These are phyloP conservation scores for Bombus confusus DNA, from an alignment of 1,140 invertebrate species.

Conservation along the genomic window DNA sequence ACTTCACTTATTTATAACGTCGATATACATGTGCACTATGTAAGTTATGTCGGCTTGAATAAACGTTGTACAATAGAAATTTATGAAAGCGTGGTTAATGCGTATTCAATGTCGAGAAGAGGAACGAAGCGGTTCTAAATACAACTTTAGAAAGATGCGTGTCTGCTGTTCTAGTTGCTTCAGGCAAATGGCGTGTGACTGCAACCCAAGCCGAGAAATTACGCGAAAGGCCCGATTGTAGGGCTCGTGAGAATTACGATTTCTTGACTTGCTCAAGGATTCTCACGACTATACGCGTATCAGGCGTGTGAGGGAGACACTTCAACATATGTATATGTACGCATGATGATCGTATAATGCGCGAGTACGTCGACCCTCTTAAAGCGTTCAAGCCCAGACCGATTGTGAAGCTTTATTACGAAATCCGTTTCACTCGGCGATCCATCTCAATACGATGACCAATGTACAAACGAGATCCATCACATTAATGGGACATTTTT, in stretches of 20 bases:
- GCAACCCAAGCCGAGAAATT: conserved; percentile 43
- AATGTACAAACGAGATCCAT: too few relatives aligned
- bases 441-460: too few relatives aligned
- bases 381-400: too few relatives aligned
- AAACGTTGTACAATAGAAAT: background rate
- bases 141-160: conserved; percentile 2
- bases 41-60: background rate
- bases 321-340: background rate
- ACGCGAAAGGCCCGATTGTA: conserved; percentile 46
- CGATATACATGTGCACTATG: background rate
- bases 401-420: background rate
- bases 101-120: background rate
- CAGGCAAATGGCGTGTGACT: conserved; percentile 45
- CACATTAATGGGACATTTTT: too few relatives aligned
- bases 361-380: conserved; percentile 14
- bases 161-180: conserved; percentile 20
- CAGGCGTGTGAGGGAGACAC: background rate
- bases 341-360: background rate
- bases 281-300: conserved; percentile 45
- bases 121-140: background rate
- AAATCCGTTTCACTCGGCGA: background rate
- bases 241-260: conserved; percentile 61
- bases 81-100: conserved; percentile 6
- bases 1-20: background rate
- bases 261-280: conserved; percentile 47